Base-by-base conservation (phyloP, 2,113 vertebrate species). In the Myodes glareolus region DNA sequence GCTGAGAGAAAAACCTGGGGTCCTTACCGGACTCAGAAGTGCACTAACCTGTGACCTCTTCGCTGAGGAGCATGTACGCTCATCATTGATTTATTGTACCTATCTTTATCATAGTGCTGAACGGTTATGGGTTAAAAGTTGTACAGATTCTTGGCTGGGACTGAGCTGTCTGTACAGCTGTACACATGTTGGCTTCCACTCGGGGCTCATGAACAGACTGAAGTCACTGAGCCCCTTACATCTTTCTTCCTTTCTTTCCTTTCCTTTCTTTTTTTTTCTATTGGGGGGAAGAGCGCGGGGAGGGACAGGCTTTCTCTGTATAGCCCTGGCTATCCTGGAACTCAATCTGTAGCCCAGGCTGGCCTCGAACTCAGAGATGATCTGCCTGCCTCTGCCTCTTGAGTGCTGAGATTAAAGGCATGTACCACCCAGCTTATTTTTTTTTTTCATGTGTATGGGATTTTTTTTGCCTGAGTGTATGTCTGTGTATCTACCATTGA, bases 111-210 rank as follows among this genome's bases (percentile, higher is more conserved):
- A 14, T 68, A 39, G 86, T 75, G 63, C 77, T 89, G 58, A 61
- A 70, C 73, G 61, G 39, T 68, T 94, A 81, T 84, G 68, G 72
- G 86, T 82, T 94, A 61, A n/a, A 61, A 86, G 52, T 87, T 76
- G 77, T 58, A 86, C 33, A 42, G 25, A 45, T 93, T 90, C n/a
- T 88, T 87, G 94, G n/a, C 58, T 78, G 33, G 45, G 42, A 17
- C 17, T 52, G 36, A 42, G 14, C 10, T 33, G 33, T 14, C 27
- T 68, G 78, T 52, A 19, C 36, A 39, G 17, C 90, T 76, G 61
- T 23, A 50, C 25, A 75, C 61, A 27, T 47, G 50, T 1, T 68
- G 29, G 85, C 55, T 86, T 94, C 91, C 1, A 7, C 33, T 42
- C 50, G 21, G 11, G n/a, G 75, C 42, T 94, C 89, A 63, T 4